A percentile compares a stretch with the other conserved stretches of the same genome.
Evolutionary conservation across 2,888 invertebrate species (phyloP).

Genomic region (Agrotis segetum): DNA sequence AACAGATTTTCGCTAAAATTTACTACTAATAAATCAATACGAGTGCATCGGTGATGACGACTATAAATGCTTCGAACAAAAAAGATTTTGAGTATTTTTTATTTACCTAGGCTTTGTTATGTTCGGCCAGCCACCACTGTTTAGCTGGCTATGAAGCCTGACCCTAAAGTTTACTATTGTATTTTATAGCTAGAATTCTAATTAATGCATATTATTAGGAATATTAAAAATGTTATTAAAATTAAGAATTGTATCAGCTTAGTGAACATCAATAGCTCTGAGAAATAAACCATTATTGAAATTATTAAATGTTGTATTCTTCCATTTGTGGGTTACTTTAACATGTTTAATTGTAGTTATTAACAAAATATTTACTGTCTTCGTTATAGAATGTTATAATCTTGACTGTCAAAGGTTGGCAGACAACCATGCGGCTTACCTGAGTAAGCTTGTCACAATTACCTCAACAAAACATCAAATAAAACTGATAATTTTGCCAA

Average conservation of each 20-base stretch:
- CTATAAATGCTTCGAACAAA: slow-evolving; percentile 63
- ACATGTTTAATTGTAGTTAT: slow-evolving; percentile 48
- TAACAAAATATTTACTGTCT: slow-evolving; percentile 47
- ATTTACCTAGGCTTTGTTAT: slow-evolving; percentile 70
- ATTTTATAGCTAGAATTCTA: slow-evolving; percentile 91
- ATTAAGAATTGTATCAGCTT: slow-evolving; percentile 91
- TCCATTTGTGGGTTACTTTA: slow-evolving; percentile 68
- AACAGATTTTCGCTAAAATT: slow-evolving; percentile 24
- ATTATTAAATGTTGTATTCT: slow-evolving; percentile 89
- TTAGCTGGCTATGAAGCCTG: slow-evolving; percentile 78
- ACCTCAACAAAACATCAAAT: slow-evolving; percentile 54
- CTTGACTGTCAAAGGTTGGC: slow-evolving; percentile 43
- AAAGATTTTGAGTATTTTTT: slow-evolving; percentile 62
- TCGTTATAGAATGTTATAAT: slow-evolving; percentile 29
- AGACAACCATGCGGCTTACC: slow-evolving; percentile 62
- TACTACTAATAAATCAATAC: slow-evolving; percentile 27
- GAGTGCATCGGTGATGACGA: slow-evolving; percentile 67
- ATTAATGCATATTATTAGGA: slow-evolving; percentile 91
- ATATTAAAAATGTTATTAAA: slow-evolving; percentile 89
- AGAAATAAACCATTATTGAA: slow-evolving; percentile 90
- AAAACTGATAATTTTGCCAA: slow-evolving; percentile 59
- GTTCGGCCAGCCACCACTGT: slow-evolving; percentile 73
- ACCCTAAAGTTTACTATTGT: slow-evolving; percentile 87
- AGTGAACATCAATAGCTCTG: slow-evolving; percentile 91
- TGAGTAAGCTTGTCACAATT: slow-evolving; percentile 49